A percentile compares a stretch with the other conserved stretches of the same genome.
Conservation (phyloP, 1,140 invertebrate species). For the Orussus abietinus region DNA sequence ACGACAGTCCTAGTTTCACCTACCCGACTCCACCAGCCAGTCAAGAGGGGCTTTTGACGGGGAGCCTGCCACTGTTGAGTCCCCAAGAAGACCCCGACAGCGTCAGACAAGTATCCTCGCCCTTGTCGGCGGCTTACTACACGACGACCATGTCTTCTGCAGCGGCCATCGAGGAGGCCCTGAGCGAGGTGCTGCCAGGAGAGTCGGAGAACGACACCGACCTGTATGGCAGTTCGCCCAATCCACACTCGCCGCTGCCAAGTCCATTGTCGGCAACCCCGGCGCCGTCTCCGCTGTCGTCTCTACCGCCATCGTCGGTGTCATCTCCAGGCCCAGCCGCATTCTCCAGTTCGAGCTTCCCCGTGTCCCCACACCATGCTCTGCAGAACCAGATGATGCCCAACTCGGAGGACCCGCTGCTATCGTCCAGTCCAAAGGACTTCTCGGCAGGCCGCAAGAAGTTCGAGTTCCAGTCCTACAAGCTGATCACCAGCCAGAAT, state of each 20-base stretch:
- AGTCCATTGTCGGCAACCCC: constrained; percentile 60
- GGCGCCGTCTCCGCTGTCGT: constrained; percentile 59
- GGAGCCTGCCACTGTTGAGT: constrained; percentile 54
- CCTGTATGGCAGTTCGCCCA: constrained; percentile 56
- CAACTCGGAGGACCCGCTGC: constrained; percentile 76
- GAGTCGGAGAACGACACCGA: constrained; percentile 64
- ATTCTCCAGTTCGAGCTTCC: constrained; percentile 49
- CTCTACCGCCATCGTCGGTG: constrained; percentile 54
- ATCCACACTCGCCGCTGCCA: constrained; percentile 62
- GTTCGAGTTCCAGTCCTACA: constrained; percentile 63
- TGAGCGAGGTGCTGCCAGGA: constrained; percentile 75
- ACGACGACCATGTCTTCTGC: constrained; percentile 82
- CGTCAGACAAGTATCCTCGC: constrained; percentile 64
- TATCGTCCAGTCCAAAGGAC: constrained; percentile 77
- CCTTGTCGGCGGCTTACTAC: constrained; percentile 75
- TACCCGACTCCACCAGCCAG: constrained; percentile 81
- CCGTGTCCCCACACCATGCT: constrained; percentile 54
- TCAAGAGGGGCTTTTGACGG: constrained; percentile 65
- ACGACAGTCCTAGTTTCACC: constrained; percentile 64
- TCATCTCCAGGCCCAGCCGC: constrained; percentile 55
- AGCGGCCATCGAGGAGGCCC: constrained; percentile 76
- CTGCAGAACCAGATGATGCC: constrained; percentile 76
- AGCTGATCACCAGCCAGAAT: constrained; percentile 60
- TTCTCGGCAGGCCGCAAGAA: constrained; percentile 61
- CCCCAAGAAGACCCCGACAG: constrained; percentile 55